Conservation (phyloP, 92 coral and sea anemone genomes). For the Zoanthus sociatus region DNA sequence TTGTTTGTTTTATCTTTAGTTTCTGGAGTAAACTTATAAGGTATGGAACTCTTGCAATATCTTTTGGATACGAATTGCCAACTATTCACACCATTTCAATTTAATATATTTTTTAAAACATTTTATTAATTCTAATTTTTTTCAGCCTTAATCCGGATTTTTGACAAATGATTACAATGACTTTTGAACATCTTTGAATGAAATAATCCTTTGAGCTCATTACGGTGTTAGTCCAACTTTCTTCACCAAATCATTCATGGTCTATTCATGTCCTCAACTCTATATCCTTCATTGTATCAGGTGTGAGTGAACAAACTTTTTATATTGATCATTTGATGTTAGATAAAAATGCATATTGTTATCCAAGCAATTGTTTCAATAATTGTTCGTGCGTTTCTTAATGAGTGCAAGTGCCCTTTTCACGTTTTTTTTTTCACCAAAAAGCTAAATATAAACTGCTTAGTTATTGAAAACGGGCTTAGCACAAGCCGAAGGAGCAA, state of each 20-base stretch:
- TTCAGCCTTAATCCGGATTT: slow-evolving; percentile 7
- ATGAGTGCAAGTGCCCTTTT: background rate
- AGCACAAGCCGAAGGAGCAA: background rate
- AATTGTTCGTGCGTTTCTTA: background rate
- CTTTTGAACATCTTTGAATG: too few species aligned
- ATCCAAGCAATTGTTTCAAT: background rate
- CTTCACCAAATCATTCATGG: slow-evolving; percentile 4
- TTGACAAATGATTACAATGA: background rate
- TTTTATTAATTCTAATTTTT: background rate
- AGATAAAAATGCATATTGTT: background rate
- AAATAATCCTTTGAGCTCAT: background rate
- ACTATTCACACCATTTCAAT: background rate
- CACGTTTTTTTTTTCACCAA: background rate
- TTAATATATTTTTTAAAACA: background rate
- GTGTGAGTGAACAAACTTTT: too few species aligned
- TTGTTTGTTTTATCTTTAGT: too few species aligned
- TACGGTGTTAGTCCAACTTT: slow-evolving; percentile 1
- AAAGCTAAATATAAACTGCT: background rate
- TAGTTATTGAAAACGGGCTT: background rate
- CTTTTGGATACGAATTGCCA: too few species aligned
- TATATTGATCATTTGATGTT: too few species aligned
- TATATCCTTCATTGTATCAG: too few species aligned
- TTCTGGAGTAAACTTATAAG: too few species aligned
- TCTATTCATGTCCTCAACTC: too few species aligned
- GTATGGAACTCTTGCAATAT: too few species aligned